Base-by-base conservation (phyloP, 2,888 invertebrate species). In the Isotomurus palustris region DNA sequence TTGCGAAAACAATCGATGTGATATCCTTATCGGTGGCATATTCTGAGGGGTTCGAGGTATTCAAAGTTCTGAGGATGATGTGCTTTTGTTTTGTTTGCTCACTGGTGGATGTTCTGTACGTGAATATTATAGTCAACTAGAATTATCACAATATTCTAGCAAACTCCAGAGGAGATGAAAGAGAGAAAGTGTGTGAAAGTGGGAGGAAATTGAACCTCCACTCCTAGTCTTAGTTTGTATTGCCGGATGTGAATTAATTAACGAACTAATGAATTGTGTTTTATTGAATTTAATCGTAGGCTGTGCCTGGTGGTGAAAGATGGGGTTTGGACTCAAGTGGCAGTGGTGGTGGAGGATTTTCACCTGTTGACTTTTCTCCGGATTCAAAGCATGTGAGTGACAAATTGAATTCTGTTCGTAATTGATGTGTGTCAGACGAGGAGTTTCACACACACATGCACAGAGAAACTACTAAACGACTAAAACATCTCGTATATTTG, bases 1-100 rank as follows among this genome's bases (percentile, higher is more conserved):
- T 69, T 55, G 58, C 69, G 48, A 69, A 67, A 53, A 69, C 58
- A 40, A 66, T 69, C 55, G 69, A 69, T 56, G 62, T 69, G 51
- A 67, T 67, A 53, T 62, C 66, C 17, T 47, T 67, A 17, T 67
- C 67, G 27, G 65, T 53, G 38, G 56, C 59, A 43, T 51, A 59
- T 56, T 61, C 59, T 22, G 64, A 59, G 48, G 69, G 57, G 28
- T 53, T 59, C 35, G 59, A 62, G 62, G 59, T 62, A 58, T 57
- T n/a, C n/a, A n/a, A 12, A 12, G 32, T 12, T 8, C 32, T 32
- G 32, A 8, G 32, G 32, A 12, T 32, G 32, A 12, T 32, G 32
- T 32, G 12, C 32, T 12, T 32, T 12, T 50, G n/a, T 24, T 44
- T n/a, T 25, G 24, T 21, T 22, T 22, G 21, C 10, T 21, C 8